Base-by-base conservation (phyloP, 1,140 invertebrate species). In the Drosophila willistoni region DNA sequence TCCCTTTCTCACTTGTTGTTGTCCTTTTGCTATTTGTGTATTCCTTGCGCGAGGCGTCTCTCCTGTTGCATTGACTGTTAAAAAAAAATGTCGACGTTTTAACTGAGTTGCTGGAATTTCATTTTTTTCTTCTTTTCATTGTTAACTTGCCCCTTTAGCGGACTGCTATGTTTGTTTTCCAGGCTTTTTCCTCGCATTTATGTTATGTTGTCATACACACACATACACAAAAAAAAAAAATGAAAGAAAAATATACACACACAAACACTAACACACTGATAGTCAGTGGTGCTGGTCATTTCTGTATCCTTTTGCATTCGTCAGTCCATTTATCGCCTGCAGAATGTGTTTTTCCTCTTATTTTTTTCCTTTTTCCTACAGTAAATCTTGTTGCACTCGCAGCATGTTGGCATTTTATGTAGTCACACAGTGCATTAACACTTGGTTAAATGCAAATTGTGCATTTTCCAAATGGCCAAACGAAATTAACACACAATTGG, bases 241-340 rank as follows among this genome's bases (percentile, higher is more conserved):
- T 10, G 3, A n/a, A 12, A 39, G 12, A 4, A 12, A 39, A 39
- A 39, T 4, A n/a, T 51, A 17, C n/a, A 36, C 55, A 17, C 29
- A 5, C 33, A 36, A 3, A 36, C 33, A 19, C 56, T 29, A 29
- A 14, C 55, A 17, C 29, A 9, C 55, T 34, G 55, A 9, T 57
- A 17, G 12, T 22, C 47, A 2, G 51, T 55, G 33, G 14, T 12
- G 33, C 34, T 1, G 2, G 44, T 2, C 44, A 47, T 47, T 7
- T 51, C 44, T 51, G 17, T 59, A 39, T 59, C 56, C 56, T 59
- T 59, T 33, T 36, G 17, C 56, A 59, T 59, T 59, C 56, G 33
- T 59, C 56, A 59, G 56, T 59, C 56, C 56, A 59, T 59, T 59
- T 59, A 59, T 59, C 56, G 56, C 56, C 34, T 14, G 56, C 33